Conservation (phyloP, 2,797 vertebrate species). For the Semaprochilodus insignis region DNA sequence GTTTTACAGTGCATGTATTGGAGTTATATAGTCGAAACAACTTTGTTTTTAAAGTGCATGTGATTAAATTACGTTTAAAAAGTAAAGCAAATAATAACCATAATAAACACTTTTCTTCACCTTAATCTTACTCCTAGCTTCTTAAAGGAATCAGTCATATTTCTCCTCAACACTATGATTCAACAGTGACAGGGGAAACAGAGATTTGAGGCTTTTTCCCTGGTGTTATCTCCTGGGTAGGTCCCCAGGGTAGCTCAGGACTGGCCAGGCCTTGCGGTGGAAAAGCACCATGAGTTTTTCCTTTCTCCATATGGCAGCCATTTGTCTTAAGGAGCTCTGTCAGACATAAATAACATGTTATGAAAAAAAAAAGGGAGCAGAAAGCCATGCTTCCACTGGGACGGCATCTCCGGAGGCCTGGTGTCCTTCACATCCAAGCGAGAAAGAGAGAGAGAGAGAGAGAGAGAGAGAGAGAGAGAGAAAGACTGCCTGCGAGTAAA, state of each 20-base stretch:
- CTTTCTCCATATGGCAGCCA: constrained; percentile 82
- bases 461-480: constrained; percentile 34
- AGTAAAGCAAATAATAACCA: background rate
- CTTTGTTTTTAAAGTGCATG: too few species aligned
- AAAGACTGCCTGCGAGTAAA: constrained; percentile 46
- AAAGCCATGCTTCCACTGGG: constrained; percentile 79
- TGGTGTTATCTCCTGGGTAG: constrained; percentile 38
- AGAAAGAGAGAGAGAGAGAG: constrained; percentile 33
- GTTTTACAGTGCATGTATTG: too few species aligned
- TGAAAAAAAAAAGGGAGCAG: constrained; percentile 67
- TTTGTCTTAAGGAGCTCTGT: constrained; percentile 79
- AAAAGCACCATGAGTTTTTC: constrained; percentile 53
- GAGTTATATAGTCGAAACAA: too few species aligned
- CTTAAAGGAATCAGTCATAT: background rate
- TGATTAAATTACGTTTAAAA: too few species aligned
- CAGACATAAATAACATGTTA: constrained; percentile 83
- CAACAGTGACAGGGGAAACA: background rate
- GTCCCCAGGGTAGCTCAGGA: constrained; percentile 22
- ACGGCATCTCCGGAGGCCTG: constrained; percentile 76
- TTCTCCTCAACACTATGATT: background rate
- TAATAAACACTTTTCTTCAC: background rate
- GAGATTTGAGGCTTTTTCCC: constrained; percentile 15
- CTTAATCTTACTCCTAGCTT: background rate
- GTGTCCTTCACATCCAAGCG: constrained; percentile 75
- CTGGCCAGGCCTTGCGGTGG: constrained; percentile 29